Base-by-base conservation (phyloP, 2,888 invertebrate genomes). In the Amorpha juglandis region DNA sequence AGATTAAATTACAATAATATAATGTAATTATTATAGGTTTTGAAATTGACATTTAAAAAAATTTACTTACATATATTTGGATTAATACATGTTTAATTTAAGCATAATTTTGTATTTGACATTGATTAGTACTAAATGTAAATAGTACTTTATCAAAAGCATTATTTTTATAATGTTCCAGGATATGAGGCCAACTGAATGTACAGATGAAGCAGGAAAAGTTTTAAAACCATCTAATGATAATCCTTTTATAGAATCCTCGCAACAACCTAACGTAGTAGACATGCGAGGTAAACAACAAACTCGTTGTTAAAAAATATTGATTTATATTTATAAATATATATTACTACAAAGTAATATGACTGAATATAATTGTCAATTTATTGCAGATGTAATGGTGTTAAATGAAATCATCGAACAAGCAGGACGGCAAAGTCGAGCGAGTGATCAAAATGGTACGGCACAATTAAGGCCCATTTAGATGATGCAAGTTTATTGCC, bases 391-490 rank as follows among this genome's bases (percentile, higher is more conserved):
- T 95, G 98, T 99, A 71, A 98, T 98, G 98, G 98, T 98, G 79
- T 94, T 99, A 81, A 98, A 98, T 88, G 98, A 99, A 89, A 98
- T 99, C 82, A 98, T 99, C 79, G 98, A 99, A 88, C 98, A 98
- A 94, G 98, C 98, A 69, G 97, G 97, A 76, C 95, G 97, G 86
- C 97, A 97, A 84, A 97, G 97, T 92, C 95, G 96, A 84, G 95
- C 96, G 69, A 97, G 97, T 84, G 98, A 98, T 74, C 97, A 97
- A 89, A 97, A 97, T 95, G 97, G 97, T 98, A 96, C 95, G 94
- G 89, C 74, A 70, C 64, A 69, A 69, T 70, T n/a, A n/a, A n/a
- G n/a, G n/a, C n/a, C n/a, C n/a, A n/a, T n/a, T n/a, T n/a, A n/a
- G n/a, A n/a, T n/a, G n/a, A n/a, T n/a, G n/a, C n/a, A n/a, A n/a